phyloP scores from a whole-genome alignment of 2,113 vertebrate genomes.

The Sterrhoptilus dennistouni region DNA sequence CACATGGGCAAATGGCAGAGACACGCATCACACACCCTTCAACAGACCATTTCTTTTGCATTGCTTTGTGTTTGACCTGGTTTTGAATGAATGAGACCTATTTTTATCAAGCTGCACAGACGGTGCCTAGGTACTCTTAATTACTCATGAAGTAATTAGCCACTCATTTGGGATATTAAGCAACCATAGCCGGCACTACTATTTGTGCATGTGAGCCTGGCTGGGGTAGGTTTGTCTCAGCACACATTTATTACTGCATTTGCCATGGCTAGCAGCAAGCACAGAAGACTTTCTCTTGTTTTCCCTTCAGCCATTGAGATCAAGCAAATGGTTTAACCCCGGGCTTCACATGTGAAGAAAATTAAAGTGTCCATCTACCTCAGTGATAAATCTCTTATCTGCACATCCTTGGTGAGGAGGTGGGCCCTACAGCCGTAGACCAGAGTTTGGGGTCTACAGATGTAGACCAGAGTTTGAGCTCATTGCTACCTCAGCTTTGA shows the following conservation, averaged over 20 bases:
- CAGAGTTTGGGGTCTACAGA: neutral
- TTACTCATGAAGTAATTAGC: constrained; percentile 42
- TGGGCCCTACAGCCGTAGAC: neutral
- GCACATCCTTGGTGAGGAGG: neutral
- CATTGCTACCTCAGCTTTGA: neutral
- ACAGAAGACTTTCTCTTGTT: neutral
- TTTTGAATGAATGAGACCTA: neutral
- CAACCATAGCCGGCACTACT: neutral
- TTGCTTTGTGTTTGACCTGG: neutral
- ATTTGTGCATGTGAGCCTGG: neutral
- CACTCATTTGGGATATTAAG: neutral
- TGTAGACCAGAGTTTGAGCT: neutral
- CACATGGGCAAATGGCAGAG: neutral
- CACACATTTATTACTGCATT: neutral
- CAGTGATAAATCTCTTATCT: neutral
- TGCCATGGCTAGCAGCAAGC: neutral
- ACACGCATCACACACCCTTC: neutral
- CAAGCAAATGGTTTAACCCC: neutral
- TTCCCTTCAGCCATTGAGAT: neutral
- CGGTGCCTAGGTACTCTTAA: neutral
- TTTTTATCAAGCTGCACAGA: neutral
- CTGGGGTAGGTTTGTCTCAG: neutral
- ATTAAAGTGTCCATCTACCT: neutral
- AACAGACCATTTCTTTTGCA: neutral
- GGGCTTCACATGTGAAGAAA: neutral